These are phyloP conservation scores for Phasianus colchicus DNA, from an alignment of 2,113 vertebrate genomes.

Conservation along the genomic window DNA sequence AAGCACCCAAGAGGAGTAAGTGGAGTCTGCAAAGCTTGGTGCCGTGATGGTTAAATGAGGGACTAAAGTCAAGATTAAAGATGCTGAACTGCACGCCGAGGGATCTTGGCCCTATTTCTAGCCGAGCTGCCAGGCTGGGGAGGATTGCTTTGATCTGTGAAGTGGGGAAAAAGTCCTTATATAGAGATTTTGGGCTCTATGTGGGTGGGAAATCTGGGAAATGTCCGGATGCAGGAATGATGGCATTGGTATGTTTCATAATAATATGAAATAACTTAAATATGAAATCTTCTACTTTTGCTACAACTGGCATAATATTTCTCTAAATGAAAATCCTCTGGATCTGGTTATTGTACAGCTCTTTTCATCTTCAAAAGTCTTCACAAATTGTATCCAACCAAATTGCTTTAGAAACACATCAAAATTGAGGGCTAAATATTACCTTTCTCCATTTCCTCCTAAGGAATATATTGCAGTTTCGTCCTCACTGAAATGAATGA, in stretches of 20 bases:
- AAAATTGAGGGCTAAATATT: slow-evolving; percentile 22
- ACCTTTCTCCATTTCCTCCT: slow-evolving; percentile 34
- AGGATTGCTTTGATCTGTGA: not conserved
- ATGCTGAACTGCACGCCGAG: not conserved
- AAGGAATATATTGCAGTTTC: slow-evolving; percentile 23
- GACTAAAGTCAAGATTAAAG: not conserved
- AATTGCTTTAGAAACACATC: slow-evolving; percentile 17
- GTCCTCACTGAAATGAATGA: slow-evolving; percentile 37
- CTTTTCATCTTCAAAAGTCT: slow-evolving; percentile 19
- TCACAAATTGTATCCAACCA: slow-evolving; percentile 36
- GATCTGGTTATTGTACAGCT: slow-evolving; percentile 16
- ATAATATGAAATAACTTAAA: slow-evolving; percentile 49
- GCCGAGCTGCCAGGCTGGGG: not conserved
- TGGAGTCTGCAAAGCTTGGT: not conserved
- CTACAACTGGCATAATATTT: slow-evolving; percentile 59
- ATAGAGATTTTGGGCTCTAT: slow-evolving; percentile 11
- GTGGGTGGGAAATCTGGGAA: slow-evolving; percentile 64
- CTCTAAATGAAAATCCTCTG: slow-evolving; percentile 18
- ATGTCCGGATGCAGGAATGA: slow-evolving; percentile 23
- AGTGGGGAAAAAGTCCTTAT: slow-evolving; percentile 4
- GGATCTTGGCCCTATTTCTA: not conserved
- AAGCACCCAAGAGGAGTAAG: not conserved
- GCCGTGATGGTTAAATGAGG: not conserved
- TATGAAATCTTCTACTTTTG: slow-evolving; percentile 42
- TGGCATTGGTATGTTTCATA: slow-evolving; percentile 44